Conservation (phyloP, 2,113 vertebrate species). For the Alexandromys fortis region DNA sequence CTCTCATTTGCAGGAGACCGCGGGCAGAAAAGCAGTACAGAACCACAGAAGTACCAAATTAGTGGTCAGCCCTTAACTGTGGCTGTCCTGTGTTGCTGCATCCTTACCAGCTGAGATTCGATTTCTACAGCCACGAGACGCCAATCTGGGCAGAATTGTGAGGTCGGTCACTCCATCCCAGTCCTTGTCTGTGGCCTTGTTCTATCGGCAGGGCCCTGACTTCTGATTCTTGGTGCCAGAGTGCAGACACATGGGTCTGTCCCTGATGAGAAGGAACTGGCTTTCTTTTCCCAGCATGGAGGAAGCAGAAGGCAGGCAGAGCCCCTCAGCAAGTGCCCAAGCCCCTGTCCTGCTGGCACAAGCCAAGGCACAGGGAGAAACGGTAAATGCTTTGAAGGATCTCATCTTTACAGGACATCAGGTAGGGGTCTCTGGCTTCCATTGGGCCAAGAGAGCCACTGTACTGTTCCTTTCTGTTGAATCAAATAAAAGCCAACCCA, state of each 20-base stretch:
- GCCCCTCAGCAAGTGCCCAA: not conserved
- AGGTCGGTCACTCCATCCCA: not conserved
- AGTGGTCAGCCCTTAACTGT: slow-evolving; percentile 32
- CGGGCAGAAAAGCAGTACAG: slow-evolving; percentile 52
- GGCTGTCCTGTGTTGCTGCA: not conserved
- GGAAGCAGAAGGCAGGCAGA: slow-evolving; percentile 30
- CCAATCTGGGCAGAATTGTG: not conserved
- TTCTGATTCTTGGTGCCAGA: not conserved
- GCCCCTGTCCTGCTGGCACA: not conserved
- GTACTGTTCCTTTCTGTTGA: not conserved
- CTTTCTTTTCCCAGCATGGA: not conserved
- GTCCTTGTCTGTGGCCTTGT: not conserved
- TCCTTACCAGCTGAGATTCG: not conserved
- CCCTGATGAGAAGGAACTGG: not conserved
- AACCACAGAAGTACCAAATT: slow-evolving; percentile 31
- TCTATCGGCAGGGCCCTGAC: not conserved
- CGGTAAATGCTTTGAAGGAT: not conserved
- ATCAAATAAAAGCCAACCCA: not conserved
- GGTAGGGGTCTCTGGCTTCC: not conserved
- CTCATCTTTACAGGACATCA: not conserved
- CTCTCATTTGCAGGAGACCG: slow-evolving; percentile 58
- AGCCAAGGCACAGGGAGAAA: not conserved
- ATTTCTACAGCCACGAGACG: not conserved
- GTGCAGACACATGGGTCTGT: not conserved
- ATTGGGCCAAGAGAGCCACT: not conserved